A percentile compares a stretch with the other conserved stretches of the same genome.
phyloP scores from a whole-genome alignment of 2,113 vertebrate genomes.

The Pseudolaguvia tuberculata region DNA sequence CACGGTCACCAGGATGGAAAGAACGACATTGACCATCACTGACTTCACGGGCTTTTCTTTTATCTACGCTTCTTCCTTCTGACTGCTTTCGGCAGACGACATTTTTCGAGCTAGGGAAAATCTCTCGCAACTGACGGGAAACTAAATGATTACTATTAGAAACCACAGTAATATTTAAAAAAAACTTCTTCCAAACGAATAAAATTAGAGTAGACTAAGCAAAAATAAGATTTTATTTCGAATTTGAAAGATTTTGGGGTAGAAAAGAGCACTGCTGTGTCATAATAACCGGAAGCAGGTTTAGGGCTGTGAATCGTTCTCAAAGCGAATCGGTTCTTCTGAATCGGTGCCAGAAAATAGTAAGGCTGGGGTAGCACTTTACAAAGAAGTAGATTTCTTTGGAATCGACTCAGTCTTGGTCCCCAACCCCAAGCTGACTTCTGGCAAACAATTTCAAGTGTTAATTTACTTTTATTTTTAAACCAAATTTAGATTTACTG shows the following conservation, averaged over 20 bases:
- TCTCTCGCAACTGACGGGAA: not conserved
- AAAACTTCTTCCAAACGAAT: not conserved
- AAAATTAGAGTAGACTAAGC: not conserved
- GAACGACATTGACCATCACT: not conserved
- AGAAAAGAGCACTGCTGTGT: not conserved
- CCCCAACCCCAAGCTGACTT: too few species aligned
- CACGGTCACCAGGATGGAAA: slow-evolving; percentile 10
- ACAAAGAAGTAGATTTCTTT: not conserved
- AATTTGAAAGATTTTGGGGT: not conserved
- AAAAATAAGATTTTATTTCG: not conserved
- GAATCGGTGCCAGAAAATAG: not conserved
- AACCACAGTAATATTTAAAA: not conserved
- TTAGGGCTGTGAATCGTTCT: not conserved
- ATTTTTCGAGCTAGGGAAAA: not conserved
- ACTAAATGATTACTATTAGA: not conserved
- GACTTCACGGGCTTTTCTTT: not conserved
- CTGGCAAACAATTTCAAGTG: not conserved
- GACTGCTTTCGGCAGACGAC: not conserved
- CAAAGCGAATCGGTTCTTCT: not conserved
- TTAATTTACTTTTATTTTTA: too few species aligned
- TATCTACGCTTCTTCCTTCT: not conserved
- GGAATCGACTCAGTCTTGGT: not conserved
- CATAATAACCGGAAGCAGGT: slow-evolving; percentile 27
- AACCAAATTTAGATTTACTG: too few species aligned
- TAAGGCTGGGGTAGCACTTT: too few species aligned